Evolutionary conservation across 2,797 vertebrate genomes (phyloP), one percentile per base, ranked within the genome.

Genomic region (Enteromius radiatus): DNA sequence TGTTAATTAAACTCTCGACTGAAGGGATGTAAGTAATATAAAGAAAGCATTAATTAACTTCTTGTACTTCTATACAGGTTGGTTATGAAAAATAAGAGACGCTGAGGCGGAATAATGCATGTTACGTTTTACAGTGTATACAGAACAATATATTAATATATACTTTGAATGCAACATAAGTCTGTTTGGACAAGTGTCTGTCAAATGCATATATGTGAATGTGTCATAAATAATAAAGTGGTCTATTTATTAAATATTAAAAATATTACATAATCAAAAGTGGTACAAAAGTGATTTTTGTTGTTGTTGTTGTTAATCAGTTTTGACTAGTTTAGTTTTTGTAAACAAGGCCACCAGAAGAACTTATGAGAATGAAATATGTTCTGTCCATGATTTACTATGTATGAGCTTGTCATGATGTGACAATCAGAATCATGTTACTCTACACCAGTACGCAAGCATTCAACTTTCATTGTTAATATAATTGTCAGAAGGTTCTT

Each of bases 1-100:
- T 76, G 52, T 68, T 43, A 9, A 49, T 73, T 63, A 4, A 63
- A 63, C 31, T 80, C 54, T 61, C 71, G 68, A 36, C 43, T 82
- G 33, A 45, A 54, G 26, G 41, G 19, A 64, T 43, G 1, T 17
- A 75, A 76, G 54, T 49, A 67, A 54, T 45, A 61, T 63, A n/a
- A 26, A 65, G 56, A 65, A 5, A n/a, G 43, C 28, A 71, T 71
- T 4, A 63, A 19, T 80, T 1, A 43, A 14, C 52, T 70, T 19
- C 28, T 78, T 56, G 31, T 68, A 54, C 64, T 54, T 43, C 49
- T 41, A 59, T 54, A 36, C 21, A 54, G 1, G 19, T 15, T 54
- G 31, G 7, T 56, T 23, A 59, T 7, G 28, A 54, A 33, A 31
- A 63, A 59, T 41, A 70, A 17, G 36, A 45, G 28, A 15, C 5